A percentile compares a stretch with the other conserved stretches of the same genome.
These are phyloP conservation scores for Trachelus iudaicus DNA, from an alignment of 2,888 invertebrate genomes.

Conservation along the genomic window DNA sequence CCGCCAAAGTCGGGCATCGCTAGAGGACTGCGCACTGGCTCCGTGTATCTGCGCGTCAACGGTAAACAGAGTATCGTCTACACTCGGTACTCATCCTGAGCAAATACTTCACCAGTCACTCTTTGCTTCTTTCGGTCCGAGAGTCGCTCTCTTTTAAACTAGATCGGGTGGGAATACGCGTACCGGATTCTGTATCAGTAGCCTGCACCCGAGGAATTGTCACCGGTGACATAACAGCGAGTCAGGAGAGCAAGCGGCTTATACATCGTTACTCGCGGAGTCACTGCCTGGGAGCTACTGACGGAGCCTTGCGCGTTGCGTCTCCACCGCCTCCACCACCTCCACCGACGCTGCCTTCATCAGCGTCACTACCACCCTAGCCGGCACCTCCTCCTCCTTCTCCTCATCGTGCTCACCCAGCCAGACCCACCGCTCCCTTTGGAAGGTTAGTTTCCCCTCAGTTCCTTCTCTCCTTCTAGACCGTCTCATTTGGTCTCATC, in stretches of 20 bases:
- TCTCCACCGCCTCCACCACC: conserved; percentile 9
- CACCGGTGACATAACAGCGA: conserved; percentile 43
- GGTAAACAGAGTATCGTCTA: not conserved
- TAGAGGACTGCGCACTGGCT: not conserved
- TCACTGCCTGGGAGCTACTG: conserved; percentile 62
- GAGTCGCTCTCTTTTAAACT: not conserved
- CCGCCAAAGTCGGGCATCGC: not conserved
- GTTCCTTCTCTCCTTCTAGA: conserved; percentile 1
- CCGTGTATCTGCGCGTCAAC: not conserved
- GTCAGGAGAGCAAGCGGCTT: conserved; percentile 27
- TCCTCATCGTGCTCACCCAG: not conserved
- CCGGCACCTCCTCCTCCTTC: not conserved
- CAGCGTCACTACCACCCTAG: not conserved
- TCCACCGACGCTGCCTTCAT: conserved; percentile 9
- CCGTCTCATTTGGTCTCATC: not conserved
- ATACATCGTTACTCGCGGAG: conserved; percentile 40
- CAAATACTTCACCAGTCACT: not conserved
- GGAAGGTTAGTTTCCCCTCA: not conserved
- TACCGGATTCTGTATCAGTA: not conserved
- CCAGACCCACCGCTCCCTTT: not conserved
- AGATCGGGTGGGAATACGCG: not conserved
- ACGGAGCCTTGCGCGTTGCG: conserved; percentile 38
- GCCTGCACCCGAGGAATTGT: conserved; percentile 27
- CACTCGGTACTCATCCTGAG: not conserved
- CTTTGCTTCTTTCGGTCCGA: not conserved